These are phyloP conservation scores for Xestia xanthographa DNA, from an alignment of 2,888 invertebrate species.

Conservation along the genomic window DNA sequence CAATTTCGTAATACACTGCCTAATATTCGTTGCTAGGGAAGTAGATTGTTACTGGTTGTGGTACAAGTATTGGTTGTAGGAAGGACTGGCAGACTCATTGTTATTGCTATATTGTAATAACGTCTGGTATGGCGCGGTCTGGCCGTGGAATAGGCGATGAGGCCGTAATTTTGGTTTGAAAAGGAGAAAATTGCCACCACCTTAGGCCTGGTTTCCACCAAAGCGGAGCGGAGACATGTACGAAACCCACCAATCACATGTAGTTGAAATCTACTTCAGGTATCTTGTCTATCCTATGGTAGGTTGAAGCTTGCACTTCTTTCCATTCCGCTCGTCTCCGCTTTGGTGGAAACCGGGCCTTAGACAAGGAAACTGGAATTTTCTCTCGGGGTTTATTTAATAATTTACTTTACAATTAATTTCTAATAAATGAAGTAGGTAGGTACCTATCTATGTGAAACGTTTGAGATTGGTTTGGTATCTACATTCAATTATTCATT, in stretches of 20 bases:
- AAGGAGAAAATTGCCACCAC: not conserved
- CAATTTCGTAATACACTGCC: constrained; percentile 26
- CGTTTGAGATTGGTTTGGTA: not conserved
- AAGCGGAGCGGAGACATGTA: too few relatives aligned
- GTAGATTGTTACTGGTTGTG: not conserved
- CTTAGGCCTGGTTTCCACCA: too few relatives aligned
- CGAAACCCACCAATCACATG: too few relatives aligned
- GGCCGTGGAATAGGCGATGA: not conserved
- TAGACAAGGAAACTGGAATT: not conserved
- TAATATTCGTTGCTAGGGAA: constrained; percentile 23
- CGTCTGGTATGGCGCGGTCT: not conserved
- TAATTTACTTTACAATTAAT: too few relatives aligned
- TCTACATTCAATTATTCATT: not conserved
- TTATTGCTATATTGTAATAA: not conserved
- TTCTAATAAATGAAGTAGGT: too few relatives aligned
- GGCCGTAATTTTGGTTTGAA: not conserved
- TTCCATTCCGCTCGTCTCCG: too few relatives aligned
- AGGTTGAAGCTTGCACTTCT: too few relatives aligned
- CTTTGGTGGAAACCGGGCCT: too few relatives aligned
- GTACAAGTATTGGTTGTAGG: not conserved
- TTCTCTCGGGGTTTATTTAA: not conserved
- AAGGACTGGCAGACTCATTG: constrained; percentile 1
- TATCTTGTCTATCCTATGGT: too few relatives aligned
- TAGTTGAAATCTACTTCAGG: too few relatives aligned
- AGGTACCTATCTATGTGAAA: not conserved